Evolutionary conservation across 2,888 invertebrate genomes (phyloP).

Genomic region (Rhogogaster chlorosoma): DNA sequence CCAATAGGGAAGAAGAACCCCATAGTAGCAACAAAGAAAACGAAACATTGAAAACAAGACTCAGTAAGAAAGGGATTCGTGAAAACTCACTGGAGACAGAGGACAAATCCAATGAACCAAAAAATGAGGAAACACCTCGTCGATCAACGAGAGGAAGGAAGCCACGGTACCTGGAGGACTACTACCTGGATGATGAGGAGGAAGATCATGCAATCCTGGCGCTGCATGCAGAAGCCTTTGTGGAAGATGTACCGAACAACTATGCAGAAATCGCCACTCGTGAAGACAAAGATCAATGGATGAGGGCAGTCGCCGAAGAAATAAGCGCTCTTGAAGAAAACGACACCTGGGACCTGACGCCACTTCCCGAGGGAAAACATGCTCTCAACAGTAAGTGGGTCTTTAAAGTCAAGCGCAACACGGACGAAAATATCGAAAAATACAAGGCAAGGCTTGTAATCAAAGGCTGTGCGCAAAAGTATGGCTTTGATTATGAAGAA

Average conservation of each 20-base stretch:
- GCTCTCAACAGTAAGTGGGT: background rate
- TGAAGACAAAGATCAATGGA: conserved; percentile 54
- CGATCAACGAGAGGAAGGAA: background rate
- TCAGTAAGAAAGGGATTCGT: background rate
- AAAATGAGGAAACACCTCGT: background rate
- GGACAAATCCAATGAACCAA: background rate
- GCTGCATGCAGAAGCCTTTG: conserved; percentile 53
- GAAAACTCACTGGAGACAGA: background rate
- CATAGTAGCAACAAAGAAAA: background rate
- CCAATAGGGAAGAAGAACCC: background rate
- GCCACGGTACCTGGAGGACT: background rate
- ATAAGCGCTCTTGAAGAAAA: conserved; percentile 26
- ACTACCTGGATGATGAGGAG: background rate
- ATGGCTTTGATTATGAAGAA: conserved; percentile 64
- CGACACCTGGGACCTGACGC: background rate
- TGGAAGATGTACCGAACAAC: conserved; percentile 52
- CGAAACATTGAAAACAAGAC: background rate
- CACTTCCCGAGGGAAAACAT: background rate
- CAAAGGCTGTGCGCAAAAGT: conserved; percentile 61
- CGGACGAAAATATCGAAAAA: background rate
- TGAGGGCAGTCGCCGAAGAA: conserved; percentile 59
- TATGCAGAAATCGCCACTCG: conserved; percentile 46
- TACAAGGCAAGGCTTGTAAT: conserved; percentile 63
- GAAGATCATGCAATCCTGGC: conserved; percentile 52
- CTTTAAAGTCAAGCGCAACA: background rate